Evolutionary conservation across 2,797 vertebrate genomes (phyloP), one percentile per base, ranked within the genome.

Genomic region (Etheostoma nigrum): DNA sequence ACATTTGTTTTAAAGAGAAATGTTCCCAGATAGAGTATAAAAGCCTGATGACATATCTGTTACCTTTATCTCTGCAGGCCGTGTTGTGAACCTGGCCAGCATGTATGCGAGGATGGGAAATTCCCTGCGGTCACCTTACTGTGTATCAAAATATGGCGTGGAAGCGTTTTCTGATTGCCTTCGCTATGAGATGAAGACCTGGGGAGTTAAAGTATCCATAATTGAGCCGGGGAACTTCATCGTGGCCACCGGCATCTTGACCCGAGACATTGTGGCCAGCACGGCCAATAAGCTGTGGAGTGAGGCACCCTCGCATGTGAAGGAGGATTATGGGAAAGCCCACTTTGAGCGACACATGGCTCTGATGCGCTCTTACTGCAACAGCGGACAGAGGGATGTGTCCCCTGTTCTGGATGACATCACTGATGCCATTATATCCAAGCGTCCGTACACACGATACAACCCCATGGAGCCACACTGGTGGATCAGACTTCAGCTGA

Each of bases 111-210:
- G 95, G 78, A 96, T 97, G 95, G 94, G 61, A 19, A 95, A 93
- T 6, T 70, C 91, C 0, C 76, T 95, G 79, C 94, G 95, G 2
- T 97, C 96, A 0, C 88, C 95, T 0, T 97, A 97, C 87, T 97
- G 96, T 0, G 9, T 98, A 33, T 96, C 97, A 6, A 97, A 97
- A 87, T 96, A 94, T 1, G 97, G 95, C 1, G 91, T 97, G 70
- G 95, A 97, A 51, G 96, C 94, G 0, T 98, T 98, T 64, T 97
- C 96, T 0, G 96, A 97, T 86, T 98, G 97, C 90, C 95, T 98
- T 8, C 87, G 96, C 78, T 96, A 97, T 30, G 97, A 97, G 90
- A 97, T 97, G 96, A 96, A 96, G 86, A 64, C 84, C 67, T 97
- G 96, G 97, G 96, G 96, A 0, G 96, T 97, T 0, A 95, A 94